phyloP scores from a whole-genome alignment of 1,140 invertebrate genomes.

The Antheraea mylitta region DNA sequence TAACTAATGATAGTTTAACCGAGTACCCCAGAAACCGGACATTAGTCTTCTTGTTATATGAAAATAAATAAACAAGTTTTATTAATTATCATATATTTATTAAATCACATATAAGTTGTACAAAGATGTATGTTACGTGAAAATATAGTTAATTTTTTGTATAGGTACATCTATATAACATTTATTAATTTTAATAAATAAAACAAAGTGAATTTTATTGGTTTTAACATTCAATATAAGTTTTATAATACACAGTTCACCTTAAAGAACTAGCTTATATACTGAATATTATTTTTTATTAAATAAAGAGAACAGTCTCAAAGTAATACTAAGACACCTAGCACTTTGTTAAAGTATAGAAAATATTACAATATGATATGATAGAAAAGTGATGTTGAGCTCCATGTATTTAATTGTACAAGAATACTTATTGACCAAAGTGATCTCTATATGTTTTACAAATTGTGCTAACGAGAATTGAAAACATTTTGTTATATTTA shows the following conservation, averaged over 20 bases:
- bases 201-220: no score
- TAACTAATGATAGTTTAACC: no score
- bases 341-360: not conserved
- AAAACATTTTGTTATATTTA: no score
- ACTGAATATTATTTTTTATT: not conserved
- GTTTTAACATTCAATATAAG: no score
- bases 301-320: not conserved
- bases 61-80: not conserved
- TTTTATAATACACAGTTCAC: no score
- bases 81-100: not conserved
- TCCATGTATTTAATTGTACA: not conserved
- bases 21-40: no score
- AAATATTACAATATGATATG: slow-evolving; percentile 3
- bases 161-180: not conserved
- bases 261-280: not conserved
- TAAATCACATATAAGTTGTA: not conserved
- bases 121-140: not conserved
- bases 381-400: not conserved
- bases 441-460: no score
- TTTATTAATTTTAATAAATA: not conserved
- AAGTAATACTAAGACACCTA: not conserved
- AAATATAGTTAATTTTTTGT: not conserved
- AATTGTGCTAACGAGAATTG: no score
- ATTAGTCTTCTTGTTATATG: no score
- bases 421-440: no score